Percentiles rank a stretch among this genome's conserved stretches.
Conservation (phyloP, 2,113 vertebrate genomes). For the Petrocephalus microphthalmus region DNA sequence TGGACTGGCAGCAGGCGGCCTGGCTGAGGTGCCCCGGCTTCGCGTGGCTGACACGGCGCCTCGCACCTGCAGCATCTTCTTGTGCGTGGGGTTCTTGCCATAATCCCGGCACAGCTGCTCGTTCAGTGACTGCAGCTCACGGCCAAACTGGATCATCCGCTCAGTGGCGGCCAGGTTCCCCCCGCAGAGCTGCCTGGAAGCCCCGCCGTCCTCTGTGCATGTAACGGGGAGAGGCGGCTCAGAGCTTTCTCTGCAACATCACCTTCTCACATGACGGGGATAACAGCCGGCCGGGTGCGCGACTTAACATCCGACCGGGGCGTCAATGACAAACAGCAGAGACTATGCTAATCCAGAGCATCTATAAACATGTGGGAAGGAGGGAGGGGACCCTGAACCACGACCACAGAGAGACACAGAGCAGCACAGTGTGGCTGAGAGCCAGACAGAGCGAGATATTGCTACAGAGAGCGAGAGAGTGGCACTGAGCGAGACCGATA, state of each 20-base stretch:
- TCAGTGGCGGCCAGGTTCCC: slow-evolving; percentile 93
- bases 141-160: slow-evolving; percentile 94
- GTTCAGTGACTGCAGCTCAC: slow-evolving; percentile 87
- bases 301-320: neutral
- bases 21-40: too few species aligned
- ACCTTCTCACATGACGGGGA: neutral
- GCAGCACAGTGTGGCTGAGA: neutral
- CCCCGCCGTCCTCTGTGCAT: slow-evolving; percentile 70
- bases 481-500: neutral
- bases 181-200: slow-evolving; percentile 83
- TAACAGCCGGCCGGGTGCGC: neutral
- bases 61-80: slow-evolving; percentile 78
- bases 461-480: neutral
- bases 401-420: neutral
- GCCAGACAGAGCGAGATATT: neutral
- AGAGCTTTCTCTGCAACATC: neutral
- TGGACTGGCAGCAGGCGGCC: neutral
- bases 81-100: slow-evolving; percentile 84
- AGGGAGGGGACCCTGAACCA: neutral
- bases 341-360: neutral
- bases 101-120: slow-evolving; percentile 89
- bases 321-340: neutral
- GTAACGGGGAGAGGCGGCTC: slow-evolving; percentile 13
- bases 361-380: neutral
- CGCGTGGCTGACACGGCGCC: too few species aligned